phyloP scores from a whole-genome alignment of 1,140 invertebrate genomes.

The Achatina immaculata region DNA sequence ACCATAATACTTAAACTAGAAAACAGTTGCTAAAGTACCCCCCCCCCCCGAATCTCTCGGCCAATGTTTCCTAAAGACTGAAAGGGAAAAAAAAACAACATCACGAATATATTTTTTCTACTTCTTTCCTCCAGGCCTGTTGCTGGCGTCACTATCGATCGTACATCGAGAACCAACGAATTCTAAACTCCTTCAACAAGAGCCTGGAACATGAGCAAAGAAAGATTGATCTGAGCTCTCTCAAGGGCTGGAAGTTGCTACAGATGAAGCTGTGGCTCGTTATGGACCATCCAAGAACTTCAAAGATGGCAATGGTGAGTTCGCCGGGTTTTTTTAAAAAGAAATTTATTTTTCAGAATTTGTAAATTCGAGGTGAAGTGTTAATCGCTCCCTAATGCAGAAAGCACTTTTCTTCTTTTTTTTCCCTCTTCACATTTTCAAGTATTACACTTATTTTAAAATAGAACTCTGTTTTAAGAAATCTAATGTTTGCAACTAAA shows the following conservation, averaged over 20 bases:
- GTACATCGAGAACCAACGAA: slow-evolving; percentile 67
- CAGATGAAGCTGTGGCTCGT: slow-evolving; percentile 66
- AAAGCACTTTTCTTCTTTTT: background rate
- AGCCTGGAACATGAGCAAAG: slow-evolving; percentile 58
- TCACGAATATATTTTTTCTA: no score
- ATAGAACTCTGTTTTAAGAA: no score
- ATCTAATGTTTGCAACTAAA: no score
- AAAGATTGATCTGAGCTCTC: slow-evolving; percentile 52
- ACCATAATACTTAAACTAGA: no score
- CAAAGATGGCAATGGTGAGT: slow-evolving; percentile 62
- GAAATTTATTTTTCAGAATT: background rate
- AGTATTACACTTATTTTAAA: background rate
- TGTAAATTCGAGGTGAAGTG: background rate
- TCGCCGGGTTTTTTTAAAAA: no score
- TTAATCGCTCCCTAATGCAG: no score
- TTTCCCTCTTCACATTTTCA: background rate
- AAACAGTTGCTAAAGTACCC: no score
- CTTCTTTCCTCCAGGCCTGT: slow-evolving; percentile 49
- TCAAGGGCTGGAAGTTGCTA: slow-evolving; percentile 57
- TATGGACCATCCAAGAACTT: slow-evolving; percentile 64
- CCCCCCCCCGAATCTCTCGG: no score
- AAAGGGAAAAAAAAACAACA: background rate
- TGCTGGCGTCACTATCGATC: slow-evolving; percentile 67
- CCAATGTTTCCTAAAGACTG: no score
- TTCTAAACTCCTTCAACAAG: slow-evolving; percentile 64